Evolutionary conservation across 2,797 vertebrate genomes (phyloP).

Genomic region (Momotus momota): DNA sequence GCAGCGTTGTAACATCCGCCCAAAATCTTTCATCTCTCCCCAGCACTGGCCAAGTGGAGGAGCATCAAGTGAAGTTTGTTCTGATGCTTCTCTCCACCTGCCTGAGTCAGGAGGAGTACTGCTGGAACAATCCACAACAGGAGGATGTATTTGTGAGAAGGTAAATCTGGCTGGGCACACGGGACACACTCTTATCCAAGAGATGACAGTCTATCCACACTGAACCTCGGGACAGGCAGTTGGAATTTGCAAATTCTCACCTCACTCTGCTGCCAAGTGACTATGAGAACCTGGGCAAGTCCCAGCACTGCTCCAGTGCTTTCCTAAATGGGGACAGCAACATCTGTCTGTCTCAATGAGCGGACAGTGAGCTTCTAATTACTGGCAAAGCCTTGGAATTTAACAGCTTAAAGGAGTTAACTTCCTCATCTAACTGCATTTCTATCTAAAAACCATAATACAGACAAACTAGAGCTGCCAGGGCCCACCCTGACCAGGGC

Average conservation of each 20-base stretch:
- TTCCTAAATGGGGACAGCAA: neutral
- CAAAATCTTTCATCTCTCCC: neutral
- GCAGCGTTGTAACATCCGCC: neutral
- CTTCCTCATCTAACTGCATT: neutral
- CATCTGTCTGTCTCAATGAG: neutral
- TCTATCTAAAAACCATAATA: neutral
- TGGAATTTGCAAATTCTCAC: neutral
- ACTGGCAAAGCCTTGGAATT: neutral
- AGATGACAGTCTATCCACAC: neutral
- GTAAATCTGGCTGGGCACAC: neutral
- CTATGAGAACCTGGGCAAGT: neutral
- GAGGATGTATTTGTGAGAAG: neutral
- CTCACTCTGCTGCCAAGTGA: neutral
- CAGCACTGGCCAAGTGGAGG: fast-evolving
- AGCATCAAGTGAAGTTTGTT: neutral
- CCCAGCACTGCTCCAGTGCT: neutral
- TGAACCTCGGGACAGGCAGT: neutral
- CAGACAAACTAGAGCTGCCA: neutral
- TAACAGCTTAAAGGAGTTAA: neutral
- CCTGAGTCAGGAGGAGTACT: neutral
- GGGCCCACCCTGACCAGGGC: neutral
- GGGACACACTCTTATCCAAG: neutral
- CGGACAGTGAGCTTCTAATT: neutral
- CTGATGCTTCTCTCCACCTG: neutral
- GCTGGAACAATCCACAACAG: neutral